Percentiles rank a stretch among this genome's conserved stretches.
These are phyloP conservation scores for Betta splendens DNA, from an alignment of 2,797 vertebrate genomes.

Conservation along the genomic window DNA sequence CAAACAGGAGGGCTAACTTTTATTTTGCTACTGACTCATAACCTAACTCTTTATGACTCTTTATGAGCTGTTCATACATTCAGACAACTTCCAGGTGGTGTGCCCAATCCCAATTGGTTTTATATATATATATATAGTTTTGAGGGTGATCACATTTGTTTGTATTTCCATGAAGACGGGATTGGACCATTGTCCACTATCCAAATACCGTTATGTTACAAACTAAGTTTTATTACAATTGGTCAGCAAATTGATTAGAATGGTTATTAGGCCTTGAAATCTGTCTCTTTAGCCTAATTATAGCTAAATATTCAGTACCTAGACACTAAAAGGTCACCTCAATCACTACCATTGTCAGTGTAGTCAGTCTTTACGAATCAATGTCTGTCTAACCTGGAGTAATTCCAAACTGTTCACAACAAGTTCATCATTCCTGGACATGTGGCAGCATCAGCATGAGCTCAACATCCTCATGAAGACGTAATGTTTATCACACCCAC, in stretches of 20 bases:
- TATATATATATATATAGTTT: too few relatives aligned
- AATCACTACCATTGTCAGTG: too few relatives aligned
- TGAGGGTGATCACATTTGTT: too few relatives aligned
- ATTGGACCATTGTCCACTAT: too few relatives aligned
- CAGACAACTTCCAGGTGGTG: constrained; percentile 65
- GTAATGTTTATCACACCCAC: constrained; percentile 66
- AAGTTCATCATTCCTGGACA: constrained; percentile 76
- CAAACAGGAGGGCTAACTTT: constrained; percentile 53
- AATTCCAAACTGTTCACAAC: constrained; percentile 47
- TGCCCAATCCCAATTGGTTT: constrained; percentile 32
- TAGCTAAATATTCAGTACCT: too few relatives aligned
- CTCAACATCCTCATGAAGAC: constrained; percentile 59
- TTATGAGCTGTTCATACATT: constrained; percentile 52
- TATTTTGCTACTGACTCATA: constrained; percentile 54
- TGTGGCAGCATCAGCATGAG: constrained; percentile 55
- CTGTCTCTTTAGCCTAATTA: too few relatives aligned
- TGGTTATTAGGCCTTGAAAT: too few relatives aligned
- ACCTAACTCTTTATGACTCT: constrained; percentile 67
- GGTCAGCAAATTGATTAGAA: too few relatives aligned
- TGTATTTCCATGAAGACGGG: too few relatives aligned
- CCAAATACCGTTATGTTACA: too few relatives aligned
- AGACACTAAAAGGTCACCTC: too few relatives aligned
- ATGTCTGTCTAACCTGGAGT: neutral
- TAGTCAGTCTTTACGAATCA: neutral
- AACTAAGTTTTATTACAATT: too few relatives aligned